Conservation (phyloP, 2,113 vertebrate species). For the Hipposideros armiger region DNA sequence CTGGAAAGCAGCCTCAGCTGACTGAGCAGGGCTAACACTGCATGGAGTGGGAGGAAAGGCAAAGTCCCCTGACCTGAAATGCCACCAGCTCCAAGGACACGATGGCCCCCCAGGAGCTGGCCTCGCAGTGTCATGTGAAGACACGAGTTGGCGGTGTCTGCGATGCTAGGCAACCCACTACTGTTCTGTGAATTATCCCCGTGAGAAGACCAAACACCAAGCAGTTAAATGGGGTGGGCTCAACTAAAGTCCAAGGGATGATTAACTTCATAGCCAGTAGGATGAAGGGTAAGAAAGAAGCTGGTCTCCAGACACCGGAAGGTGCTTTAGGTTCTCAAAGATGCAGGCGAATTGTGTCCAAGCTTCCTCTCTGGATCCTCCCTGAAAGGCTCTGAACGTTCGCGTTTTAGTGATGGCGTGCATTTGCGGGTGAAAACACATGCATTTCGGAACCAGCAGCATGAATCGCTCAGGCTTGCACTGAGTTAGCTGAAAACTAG, state of each 20-base stretch:
- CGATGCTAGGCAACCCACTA: slow-evolving; percentile 80
- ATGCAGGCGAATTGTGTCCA: rapidly evolving
- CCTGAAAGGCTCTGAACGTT: background rate
- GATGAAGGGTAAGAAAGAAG: background rate
- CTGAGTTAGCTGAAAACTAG: background rate
- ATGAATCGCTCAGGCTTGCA: background rate
- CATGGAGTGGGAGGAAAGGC: background rate
- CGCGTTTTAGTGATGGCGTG: background rate
- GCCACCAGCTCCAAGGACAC: background rate
- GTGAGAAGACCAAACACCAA: slow-evolving; percentile 72
- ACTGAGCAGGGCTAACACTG: background rate
- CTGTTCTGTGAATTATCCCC: slow-evolving; percentile 68
- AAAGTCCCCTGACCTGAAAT: background rate
- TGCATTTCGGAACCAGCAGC: background rate
- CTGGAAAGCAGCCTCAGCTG: background rate
- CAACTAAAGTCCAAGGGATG: slow-evolving; percentile 62
- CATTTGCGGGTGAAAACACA: rapidly evolving
- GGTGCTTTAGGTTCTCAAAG: background rate
- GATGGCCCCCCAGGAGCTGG: rapidly evolving
- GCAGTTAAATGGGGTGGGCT: slow-evolving; percentile 75
- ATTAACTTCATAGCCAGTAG: slow-evolving; percentile 56
- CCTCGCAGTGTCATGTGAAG: background rate
- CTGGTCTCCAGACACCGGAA: background rate
- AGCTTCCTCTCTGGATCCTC: background rate
- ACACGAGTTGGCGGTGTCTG: slow-evolving; percentile 37